Base-by-base conservation (phyloP, 2,797 vertebrate genomes). In the Coregonus sp. region DNA sequence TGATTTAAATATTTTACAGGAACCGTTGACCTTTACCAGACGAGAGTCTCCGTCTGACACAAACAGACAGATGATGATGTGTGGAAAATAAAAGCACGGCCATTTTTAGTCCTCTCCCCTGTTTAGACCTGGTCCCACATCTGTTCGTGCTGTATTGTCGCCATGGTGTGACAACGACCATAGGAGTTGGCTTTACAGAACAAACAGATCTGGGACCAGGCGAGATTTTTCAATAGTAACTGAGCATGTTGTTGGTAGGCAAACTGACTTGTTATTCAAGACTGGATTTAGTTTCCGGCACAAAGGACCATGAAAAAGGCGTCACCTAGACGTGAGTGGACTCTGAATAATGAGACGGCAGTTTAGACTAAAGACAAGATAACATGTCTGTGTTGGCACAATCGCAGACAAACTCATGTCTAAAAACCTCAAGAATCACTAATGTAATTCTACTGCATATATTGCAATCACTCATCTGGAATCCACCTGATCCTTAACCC, bases 21-120 rank as follows among this genome's bases (percentile, higher is more conserved):
- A 81, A 88, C 91, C 85, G 87, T 72, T 93, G 93, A 94, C 94
- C 94, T 95, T 94, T 94, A 20, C 85, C 87, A 85, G 88, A 87
- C 90, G 88, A 89, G 87, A 87, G 85, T 91, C 91, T 92, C 77
- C 78, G 73, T 90, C 90, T 86, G 91, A 93, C 89, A 91, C 86
- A 90, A 92, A 93, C 86, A 84, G 56, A 76, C 82, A 81, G 82
- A 87, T 89, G 92, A 94, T 91, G 89, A 92, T 90, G 86, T 78
- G 74, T 85, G 80, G 89, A 87, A 67, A 20, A 61, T 61, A 20
- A 61, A 88, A 83, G 82, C 72, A 80, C 56, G 80, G 87, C 83
- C 83, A 87, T 91, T 92, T 93, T 91, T 85, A 89, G 86, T 80
- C 76, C 79, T 73, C 70, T 75, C 80, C 80, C 79, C 65, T 72